Evolutionary conservation across 2,797 vertebrate species (phyloP).

Genomic region (Hylomyscus alleni): DNA sequence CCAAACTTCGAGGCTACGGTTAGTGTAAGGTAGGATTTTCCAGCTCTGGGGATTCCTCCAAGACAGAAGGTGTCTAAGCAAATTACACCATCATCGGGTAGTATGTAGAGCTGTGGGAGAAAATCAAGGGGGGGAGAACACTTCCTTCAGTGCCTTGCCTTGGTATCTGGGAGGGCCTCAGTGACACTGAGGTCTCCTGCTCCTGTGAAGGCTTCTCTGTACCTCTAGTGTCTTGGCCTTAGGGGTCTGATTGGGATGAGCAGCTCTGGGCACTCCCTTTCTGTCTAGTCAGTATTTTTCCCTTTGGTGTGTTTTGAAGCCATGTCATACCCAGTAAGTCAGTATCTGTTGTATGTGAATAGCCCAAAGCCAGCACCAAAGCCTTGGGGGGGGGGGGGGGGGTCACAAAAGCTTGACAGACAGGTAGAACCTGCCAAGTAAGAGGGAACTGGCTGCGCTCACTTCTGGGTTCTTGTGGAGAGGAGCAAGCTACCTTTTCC

Average conservation of each 20-base stretch:
- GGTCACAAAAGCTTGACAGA: constrained; percentile 59
- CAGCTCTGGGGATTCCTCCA: constrained; percentile 36
- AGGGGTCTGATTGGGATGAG: constrained; percentile 69
- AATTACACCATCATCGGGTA: neutral
- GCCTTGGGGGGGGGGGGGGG: no score
- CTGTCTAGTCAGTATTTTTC: constrained; percentile 85
- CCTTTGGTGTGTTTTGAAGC: constrained; percentile 85
- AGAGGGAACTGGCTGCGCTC: constrained; percentile 44
- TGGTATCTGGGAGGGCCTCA: constrained; percentile 66
- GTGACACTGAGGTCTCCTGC: constrained; percentile 55
- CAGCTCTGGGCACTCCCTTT: constrained; percentile 70
- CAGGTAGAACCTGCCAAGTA: constrained; percentile 47
- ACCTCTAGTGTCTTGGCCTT: constrained; percentile 77
- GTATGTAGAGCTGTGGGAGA: neutral
- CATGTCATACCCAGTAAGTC: constrained; percentile 72
- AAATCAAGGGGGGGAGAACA: neutral
- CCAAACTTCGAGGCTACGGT: constrained; percentile 55
- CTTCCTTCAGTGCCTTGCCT: constrained; percentile 65
- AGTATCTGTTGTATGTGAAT: constrained; percentile 68
- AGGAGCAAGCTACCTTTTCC: constrained; percentile 34
- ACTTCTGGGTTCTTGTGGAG: constrained; percentile 17
- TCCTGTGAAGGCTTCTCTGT: constrained; percentile 68
- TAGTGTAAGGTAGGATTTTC: neutral
- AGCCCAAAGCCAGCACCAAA: constrained; percentile 73
- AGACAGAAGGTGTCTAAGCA: constrained; percentile 7